Conservation (phyloP, 2,113 vertebrate genomes). For the Heterotilapia buettikoferi region DNA sequence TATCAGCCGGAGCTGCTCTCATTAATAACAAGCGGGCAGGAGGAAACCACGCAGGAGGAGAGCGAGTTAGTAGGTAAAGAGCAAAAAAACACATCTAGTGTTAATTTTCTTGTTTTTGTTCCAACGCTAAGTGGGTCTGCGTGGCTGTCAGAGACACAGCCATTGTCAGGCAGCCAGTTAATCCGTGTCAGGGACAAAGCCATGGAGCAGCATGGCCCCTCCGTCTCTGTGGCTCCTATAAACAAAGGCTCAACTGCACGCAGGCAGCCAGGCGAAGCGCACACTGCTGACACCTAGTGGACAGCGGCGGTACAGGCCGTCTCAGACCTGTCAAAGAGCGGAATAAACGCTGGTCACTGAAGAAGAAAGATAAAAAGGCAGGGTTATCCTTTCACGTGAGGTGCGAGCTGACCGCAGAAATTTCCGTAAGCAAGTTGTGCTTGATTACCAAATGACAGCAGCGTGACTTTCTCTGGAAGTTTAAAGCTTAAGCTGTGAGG, state of each 20-base stretch:
- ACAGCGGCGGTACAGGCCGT: neutral
- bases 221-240: slow-evolving; percentile 76
- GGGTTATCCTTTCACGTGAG: neutral
- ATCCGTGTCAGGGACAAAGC: slow-evolving; percentile 73
- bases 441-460: neutral
- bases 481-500: neutral
- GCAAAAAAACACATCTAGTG: neutral
- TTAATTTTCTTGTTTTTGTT: neutral
- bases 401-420: neutral
- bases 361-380: neutral
- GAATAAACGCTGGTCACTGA: neutral
- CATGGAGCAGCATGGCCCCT: slow-evolving; percentile 71
- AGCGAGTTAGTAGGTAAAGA: slow-evolving; percentile 68
- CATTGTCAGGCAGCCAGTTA: slow-evolving; percentile 58
- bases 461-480: rapidly evolving
- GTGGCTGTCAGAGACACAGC: slow-evolving; percentile 47
- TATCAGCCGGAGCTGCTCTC: slow-evolving; percentile 70
- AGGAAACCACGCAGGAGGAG: slow-evolving; percentile 65
- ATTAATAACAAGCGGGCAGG: slow-evolving; percentile 75
- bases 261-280: slow-evolving; percentile 23
- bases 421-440: neutral
- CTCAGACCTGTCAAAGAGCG: neutral
- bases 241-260: slow-evolving; percentile 76
- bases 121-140: slow-evolving; percentile 3
- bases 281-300: slow-evolving; percentile 61